These are phyloP conservation scores for Cephalopachus bancanus DNA, from an alignment of 2,797 vertebrate species.

Conservation along the genomic window DNA sequence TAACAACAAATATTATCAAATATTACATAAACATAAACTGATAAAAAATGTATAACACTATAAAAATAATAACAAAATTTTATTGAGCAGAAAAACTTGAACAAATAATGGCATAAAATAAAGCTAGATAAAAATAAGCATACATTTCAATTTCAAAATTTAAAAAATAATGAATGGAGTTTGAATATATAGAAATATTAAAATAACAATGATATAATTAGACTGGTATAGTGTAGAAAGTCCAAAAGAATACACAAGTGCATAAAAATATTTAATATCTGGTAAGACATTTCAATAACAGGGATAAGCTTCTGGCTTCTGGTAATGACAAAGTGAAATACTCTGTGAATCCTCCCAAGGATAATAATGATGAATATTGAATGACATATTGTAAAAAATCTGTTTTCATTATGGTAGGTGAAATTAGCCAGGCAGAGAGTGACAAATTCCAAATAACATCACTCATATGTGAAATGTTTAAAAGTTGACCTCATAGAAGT, in stretches of 20 bases:
- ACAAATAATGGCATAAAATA: neutral
- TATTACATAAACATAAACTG: neutral
- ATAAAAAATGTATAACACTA: neutral
- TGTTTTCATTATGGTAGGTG: neutral
- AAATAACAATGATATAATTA: constrained; percentile 1
- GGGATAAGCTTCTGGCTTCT: neutral
- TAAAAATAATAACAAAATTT: neutral
- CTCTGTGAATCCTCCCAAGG: neutral
- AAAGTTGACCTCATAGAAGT: neutral
- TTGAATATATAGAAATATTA: neutral
- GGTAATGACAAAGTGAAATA: neutral
- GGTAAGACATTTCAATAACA: neutral
- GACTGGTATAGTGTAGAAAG: neutral
- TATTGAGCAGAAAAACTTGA: neutral
- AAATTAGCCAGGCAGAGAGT: neutral
- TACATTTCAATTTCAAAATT: constrained; percentile 12
- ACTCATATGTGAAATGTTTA: neutral
- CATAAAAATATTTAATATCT: neutral
- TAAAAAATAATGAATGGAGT: neutral
- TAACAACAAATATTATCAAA: neutral
- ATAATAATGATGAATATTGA: neutral
- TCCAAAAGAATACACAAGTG: neutral
- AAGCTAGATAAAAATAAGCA: neutral
- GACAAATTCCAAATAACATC: neutral
- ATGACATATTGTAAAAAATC: neutral